A percentile compares a stretch with the other conserved stretches of the same genome.
Conservation (phyloP, 1,140 invertebrate species). For the Hestina assimilis region DNA sequence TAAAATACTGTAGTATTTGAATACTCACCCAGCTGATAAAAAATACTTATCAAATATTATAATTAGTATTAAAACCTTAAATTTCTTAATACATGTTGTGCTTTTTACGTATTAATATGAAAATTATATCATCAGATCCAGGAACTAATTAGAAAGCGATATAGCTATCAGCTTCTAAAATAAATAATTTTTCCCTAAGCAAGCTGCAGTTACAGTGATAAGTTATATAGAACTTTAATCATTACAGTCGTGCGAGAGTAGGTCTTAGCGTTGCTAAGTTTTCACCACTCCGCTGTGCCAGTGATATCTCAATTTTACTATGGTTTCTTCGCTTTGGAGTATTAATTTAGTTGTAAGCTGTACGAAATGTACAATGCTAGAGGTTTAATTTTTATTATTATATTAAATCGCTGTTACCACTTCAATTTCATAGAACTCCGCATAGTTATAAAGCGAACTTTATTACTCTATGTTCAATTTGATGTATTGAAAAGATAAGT, state of each 20-base stretch:
- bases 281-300: slow-evolving; percentile 53
- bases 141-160: slow-evolving; percentile 9
- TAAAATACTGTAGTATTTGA: no score
- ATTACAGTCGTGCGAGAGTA: slow-evolving; percentile 39
- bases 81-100: no score
- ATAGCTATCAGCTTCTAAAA: not conserved
- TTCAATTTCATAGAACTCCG: not conserved
- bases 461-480: no score
- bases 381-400: not conserved
- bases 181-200: slow-evolving; percentile 15
- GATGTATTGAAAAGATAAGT: no score
- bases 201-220: slow-evolving; percentile 23
- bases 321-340: slow-evolving; percentile 55
- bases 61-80: no score
- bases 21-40: no score
- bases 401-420: not conserved
- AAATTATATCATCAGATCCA: not conserved
- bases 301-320: slow-evolving; percentile 63
- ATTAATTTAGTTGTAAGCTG: slow-evolving; percentile 48
- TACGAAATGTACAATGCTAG: not conserved
- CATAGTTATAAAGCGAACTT: not conserved
- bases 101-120: not conserved
- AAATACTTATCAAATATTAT: no score
- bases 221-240: slow-evolving; percentile 40
- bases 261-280: slow-evolving; percentile 70